A percentile compares a stretch with the other conserved stretches of the same genome.
phyloP scores from a whole-genome alignment of 1,140 invertebrate species.

The Meloidogyne chitwoodi region DNA sequence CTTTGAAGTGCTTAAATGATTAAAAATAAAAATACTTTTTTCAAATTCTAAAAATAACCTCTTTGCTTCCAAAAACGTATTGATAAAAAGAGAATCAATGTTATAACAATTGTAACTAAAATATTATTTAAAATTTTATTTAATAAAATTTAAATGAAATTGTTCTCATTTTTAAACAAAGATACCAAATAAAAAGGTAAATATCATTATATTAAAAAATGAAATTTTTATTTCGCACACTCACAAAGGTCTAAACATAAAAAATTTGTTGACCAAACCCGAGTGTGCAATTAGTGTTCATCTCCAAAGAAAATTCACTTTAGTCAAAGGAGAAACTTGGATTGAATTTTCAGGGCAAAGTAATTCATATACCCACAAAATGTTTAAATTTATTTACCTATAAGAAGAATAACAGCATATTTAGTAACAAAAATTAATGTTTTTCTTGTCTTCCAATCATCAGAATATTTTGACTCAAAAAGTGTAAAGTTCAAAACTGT shows the following conservation, averaged over 20 bases:
- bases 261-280: background rate
- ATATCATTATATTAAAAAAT: background rate
- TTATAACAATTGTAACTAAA: slow-evolving; percentile 13
- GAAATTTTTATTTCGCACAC: background rate
- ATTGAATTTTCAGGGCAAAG: too few relatives aligned
- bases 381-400: slow-evolving; percentile 15
- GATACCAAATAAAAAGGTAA: background rate
- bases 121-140: background rate
- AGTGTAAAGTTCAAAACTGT: slow-evolving; percentile 48
- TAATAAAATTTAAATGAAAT: background rate
- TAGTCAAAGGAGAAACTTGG: too few relatives aligned
- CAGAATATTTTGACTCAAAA: slow-evolving; percentile 25
- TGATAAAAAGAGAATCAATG: slow-evolving; percentile 19
- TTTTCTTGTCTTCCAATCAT: slow-evolving; percentile 18
- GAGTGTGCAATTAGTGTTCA: background rate
- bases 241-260: background rate
- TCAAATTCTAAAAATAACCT: background rate
- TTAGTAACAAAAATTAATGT: slow-evolving; percentile 19
- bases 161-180: background rate
- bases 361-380: too few relatives aligned
- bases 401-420: background rate
- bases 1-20: slow-evolving; percentile 5
- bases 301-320: too few relatives aligned
- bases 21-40: background rate
- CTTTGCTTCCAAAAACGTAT: slow-evolving; percentile 17